Percentiles rank a stretch among this genome's conserved stretches.
These are phyloP conservation scores for Poeciliopsis presidionis DNA, from an alignment of 2,797 vertebrate genomes.

Conservation along the genomic window DNA sequence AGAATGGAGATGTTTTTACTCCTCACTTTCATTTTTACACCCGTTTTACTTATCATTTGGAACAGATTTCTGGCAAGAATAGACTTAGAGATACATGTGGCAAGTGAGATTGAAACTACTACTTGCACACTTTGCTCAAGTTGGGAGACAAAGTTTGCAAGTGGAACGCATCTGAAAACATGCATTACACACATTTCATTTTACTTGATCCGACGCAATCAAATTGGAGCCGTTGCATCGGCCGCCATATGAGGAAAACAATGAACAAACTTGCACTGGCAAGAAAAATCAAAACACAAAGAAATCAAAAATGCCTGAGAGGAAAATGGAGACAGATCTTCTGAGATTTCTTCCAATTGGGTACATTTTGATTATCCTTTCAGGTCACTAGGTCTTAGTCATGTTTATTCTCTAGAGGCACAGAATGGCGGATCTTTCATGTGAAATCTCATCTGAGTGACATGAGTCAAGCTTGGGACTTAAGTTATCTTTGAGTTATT, in stretches of 20 bases:
- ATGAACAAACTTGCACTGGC: not conserved
- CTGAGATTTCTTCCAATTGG: not conserved
- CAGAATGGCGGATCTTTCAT: not conserved
- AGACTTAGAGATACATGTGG: not conserved
- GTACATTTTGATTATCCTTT: not conserved
- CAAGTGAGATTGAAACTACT: not conserved
- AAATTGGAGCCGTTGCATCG: not conserved
- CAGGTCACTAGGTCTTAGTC: not conserved
- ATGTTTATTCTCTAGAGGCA: not conserved
- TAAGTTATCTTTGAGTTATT: not conserved
- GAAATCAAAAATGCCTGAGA: not conserved
- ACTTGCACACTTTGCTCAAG: not conserved
- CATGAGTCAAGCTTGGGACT: not conserved
- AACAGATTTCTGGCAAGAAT: not conserved
- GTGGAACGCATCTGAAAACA: not conserved
- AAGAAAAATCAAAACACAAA: not conserved
- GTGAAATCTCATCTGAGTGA: not conserved
- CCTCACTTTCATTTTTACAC: not conserved
- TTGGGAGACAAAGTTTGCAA: not conserved
- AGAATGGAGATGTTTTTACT: not conserved
- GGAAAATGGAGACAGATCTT: not conserved
- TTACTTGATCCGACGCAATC: not conserved
- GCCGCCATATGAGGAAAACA: not conserved
- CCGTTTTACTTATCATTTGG: not conserved
- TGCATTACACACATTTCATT: not conserved